Base-by-base conservation (phyloP, 1,140 invertebrate species). In the Sycobia sp. region DNA sequence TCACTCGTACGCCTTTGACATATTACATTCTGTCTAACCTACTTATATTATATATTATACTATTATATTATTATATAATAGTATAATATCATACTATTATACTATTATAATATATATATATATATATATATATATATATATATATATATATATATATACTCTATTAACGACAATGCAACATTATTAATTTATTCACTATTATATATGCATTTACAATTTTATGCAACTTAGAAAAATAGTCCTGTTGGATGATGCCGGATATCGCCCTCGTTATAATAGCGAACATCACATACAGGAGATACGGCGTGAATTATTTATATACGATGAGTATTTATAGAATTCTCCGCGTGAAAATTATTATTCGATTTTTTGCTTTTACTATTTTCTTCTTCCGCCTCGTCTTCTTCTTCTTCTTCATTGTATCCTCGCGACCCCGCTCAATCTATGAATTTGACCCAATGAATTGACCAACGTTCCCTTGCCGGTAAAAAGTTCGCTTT, bases 201-300 rank as follows among this genome's bases (percentile, higher is more conserved):
- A 76, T 51, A 78, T 69, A 32, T 32, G 11, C 11, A 32, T 79
- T 81, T 78, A 79, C 76, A 81, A 82, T 71, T 81, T 80, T 79
- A 80, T 78, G 80, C 76, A 81, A 82, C 72, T 81, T 80, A 82
- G 76, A 80, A 80, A 80, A 80, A 80, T 80, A 82, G 72, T 80
- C 72, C 66, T 77, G 74, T 72, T n/a, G n/a, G n/a, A n/a, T n/a
- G n/a, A n/a, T n/a, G n/a, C n/a, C n/a, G n/a, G n/a, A n/a, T n/a
- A n/a, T n/a, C n/a, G n/a, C n/a, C n/a, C n/a, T n/a, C n/a, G n/a
- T n/a, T n/a, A n/a, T n/a, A n/a, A n/a, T n/a, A n/a, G n/a, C n/a
- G n/a, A n/a, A n/a, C n/a, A n/a, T n/a, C n/a, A n/a, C n/a, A n/a
- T n/a, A n/a, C n/a, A n/a, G n/a, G n/a, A n/a, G n/a, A n/a, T n/a